Conservation (phyloP, 2,797 vertebrate species). For the Eleutherodactylus coqui region DNA sequence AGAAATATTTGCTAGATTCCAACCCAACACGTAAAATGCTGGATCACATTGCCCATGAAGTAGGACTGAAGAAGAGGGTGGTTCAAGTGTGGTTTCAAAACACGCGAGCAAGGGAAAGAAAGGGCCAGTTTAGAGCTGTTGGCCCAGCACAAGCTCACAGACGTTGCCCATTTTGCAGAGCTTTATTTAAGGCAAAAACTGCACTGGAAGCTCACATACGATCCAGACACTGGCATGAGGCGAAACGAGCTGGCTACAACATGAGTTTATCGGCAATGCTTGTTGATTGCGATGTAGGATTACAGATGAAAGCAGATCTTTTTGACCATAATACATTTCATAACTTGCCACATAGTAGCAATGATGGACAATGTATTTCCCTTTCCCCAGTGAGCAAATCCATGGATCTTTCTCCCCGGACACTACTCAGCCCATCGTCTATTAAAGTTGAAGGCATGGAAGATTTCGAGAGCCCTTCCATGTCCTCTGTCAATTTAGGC, state of each 20-base stretch:
- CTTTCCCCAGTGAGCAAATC: constrained; percentile 94
- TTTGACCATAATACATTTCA: constrained; percentile 88
- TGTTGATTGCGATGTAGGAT: constrained; percentile 87
- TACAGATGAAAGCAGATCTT: constrained; percentile 92
- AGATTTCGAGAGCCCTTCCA: constrained; percentile 94
- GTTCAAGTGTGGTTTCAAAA: constrained; percentile 99
- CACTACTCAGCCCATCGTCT: constrained; percentile 93
- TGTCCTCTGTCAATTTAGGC: constrained; percentile 93
- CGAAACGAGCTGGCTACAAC: constrained; percentile 97
- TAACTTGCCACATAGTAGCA: constrained; percentile 83
- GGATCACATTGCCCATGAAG: constrained; percentile 98
- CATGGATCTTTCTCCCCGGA: constrained; percentile 93
- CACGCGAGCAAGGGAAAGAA: constrained; percentile 95
- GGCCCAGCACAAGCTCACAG: constrained; percentile 97
- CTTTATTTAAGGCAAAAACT: constrained; percentile 98
- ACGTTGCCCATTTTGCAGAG: constrained; percentile 96
- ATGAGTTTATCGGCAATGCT: constrained; percentile 90
- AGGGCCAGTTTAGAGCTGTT: constrained; percentile 97
- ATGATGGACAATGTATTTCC: constrained; percentile 90
- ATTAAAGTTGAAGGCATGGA: constrained; percentile 98
- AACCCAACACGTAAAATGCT: constrained; percentile 99
- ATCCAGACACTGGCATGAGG: constrained; percentile 98
- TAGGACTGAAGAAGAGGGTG: constrained; percentile 97
- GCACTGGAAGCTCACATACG: constrained; percentile 98
- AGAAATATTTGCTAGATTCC: constrained; percentile 97